A percentile compares a stretch with the other conserved stretches of the same genome.
phyloP scores from a whole-genome alignment of 1,140 invertebrate species.

The Cecropterus lyciades region DNA sequence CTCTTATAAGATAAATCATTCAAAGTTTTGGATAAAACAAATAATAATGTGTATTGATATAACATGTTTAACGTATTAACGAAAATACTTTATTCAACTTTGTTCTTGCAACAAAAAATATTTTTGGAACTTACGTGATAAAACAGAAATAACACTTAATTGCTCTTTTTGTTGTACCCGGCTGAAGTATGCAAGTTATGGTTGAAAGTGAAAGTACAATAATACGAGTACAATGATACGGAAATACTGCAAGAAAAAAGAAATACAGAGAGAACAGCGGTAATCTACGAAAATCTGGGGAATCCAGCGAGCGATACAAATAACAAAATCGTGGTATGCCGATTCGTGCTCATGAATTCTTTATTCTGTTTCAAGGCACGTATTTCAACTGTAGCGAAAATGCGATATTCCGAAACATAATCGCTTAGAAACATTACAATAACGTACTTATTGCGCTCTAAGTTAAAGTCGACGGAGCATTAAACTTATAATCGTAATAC shows the following conservation, averaged over 20 bases:
- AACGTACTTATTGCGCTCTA: not conserved
- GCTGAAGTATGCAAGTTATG: not conserved
- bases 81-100: too few species aligned
- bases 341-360: constrained; percentile 22
- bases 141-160: too few species aligned
- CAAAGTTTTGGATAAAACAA: too few species aligned
- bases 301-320: constrained; percentile 14
- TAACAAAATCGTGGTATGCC: constrained; percentile 23
- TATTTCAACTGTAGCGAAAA: constrained; percentile 2
- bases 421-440: constrained; percentile 11
- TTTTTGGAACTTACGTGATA: too few species aligned
- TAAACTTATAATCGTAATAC: not conserved
- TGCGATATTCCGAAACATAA: constrained; percentile 12
- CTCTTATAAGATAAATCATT: too few species aligned
- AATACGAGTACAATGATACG: constrained; percentile 1
- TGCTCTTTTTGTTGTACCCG: too few species aligned
- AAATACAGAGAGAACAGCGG: not conserved
- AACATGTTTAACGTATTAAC: too few species aligned
- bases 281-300: constrained; percentile 16
- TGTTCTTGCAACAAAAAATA: too few species aligned
- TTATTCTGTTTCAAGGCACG: constrained; percentile 27
- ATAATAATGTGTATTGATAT: too few species aligned
- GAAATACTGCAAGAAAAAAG: not conserved
- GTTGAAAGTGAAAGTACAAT: not conserved
- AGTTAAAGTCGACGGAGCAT: not conserved